Evolutionary conservation across 2,888 invertebrate genomes (phyloP).

Genomic region (Ganaspis brasiliensis): DNA sequence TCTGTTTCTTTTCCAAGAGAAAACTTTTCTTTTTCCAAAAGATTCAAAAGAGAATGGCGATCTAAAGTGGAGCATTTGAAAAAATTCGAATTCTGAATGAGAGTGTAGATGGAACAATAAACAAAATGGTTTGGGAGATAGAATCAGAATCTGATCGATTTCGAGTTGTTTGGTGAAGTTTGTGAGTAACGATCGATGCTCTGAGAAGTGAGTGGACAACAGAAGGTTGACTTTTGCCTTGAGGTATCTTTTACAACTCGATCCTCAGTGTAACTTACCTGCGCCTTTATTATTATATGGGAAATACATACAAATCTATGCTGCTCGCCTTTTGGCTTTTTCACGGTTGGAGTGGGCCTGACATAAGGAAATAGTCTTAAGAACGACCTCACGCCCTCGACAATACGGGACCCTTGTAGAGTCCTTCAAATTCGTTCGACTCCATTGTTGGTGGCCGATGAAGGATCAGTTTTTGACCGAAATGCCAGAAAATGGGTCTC

Average conservation of each 20-base stretch:
- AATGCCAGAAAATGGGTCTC: constrained; percentile 65
- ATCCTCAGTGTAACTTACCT: constrained; percentile 47
- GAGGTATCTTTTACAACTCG: constrained; percentile 53
- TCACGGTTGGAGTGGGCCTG: constrained; percentile 31
- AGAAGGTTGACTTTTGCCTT: constrained; percentile 45
- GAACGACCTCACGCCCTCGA: constrained; percentile 69
- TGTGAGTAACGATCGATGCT: constrained; percentile 34
- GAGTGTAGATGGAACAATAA: constrained; percentile 26
- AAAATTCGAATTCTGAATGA: not conserved
- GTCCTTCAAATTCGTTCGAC: constrained; percentile 47
- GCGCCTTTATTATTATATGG: constrained; percentile 30
- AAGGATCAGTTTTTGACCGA: constrained; percentile 71
- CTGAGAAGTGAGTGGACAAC: constrained; percentile 24
- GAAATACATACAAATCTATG: constrained; percentile 19
- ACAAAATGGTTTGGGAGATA: constrained; percentile 35
- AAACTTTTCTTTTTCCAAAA: no score
- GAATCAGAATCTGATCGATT: constrained; percentile 35
- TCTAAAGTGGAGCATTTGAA: no score
- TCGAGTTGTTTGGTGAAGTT: constrained; percentile 9
- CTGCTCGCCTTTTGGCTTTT: constrained; percentile 42
- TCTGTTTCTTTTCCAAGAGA: no score
- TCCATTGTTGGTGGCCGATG: constrained; percentile 64
- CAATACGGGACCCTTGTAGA: constrained; percentile 59
- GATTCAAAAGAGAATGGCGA: no score
- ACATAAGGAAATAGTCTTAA: constrained; percentile 54